Base-by-base conservation (phyloP, 2,113 vertebrate genomes). In the Porphyrio hochstetteri region DNA sequence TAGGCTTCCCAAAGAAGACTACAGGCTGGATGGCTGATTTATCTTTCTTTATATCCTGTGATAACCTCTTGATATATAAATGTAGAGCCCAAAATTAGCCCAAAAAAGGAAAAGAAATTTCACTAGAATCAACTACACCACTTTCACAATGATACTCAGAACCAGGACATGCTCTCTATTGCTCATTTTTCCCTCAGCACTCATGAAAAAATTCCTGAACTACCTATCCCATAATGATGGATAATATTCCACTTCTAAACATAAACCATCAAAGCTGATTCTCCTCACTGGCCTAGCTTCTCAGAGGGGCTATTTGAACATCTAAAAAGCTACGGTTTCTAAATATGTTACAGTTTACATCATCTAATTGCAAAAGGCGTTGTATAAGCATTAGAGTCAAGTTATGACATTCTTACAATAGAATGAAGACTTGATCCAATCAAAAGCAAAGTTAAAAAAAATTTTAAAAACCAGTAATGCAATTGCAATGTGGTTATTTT, bases 361-460 rank as follows among this genome's bases (percentile, higher is more conserved):
- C 97, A 96, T 93, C 76, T 87, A 95, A 96, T 96, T 95, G 94
- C 92, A 95, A 92, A 90, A 95, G 92, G 86, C 94, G 82, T 97
- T 96, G 88, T 92, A 77, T 88, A 96, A 96, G 89, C 86, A 86
- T 59, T 70, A 76, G 82, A 95, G 92, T 94, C 86, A 97, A 88
- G 79, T 82, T 79, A 88, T 48, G 70, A 92, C 94, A 92, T 50
- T 86, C 83, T 48, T 91, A 52, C 72, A 95, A 95, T 56, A 96
- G 83, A 90, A 42, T 52, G 80, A 96, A 93, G 78, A 95, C 63
- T 28, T 8, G 57, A 93, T 77, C 93, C 74, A 88, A 92, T 93
- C 96, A 96, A 78, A 60, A 69, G 57, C 71, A 61, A 72, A 85
- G 86, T 52, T 79, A 61, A 70, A 90, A 90, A 87, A 94, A 78